Evolutionary conservation across 2,113 vertebrate species (phyloP), one percentile per base, ranked within the genome.

Genomic region (Narcine bancroftii): DNA sequence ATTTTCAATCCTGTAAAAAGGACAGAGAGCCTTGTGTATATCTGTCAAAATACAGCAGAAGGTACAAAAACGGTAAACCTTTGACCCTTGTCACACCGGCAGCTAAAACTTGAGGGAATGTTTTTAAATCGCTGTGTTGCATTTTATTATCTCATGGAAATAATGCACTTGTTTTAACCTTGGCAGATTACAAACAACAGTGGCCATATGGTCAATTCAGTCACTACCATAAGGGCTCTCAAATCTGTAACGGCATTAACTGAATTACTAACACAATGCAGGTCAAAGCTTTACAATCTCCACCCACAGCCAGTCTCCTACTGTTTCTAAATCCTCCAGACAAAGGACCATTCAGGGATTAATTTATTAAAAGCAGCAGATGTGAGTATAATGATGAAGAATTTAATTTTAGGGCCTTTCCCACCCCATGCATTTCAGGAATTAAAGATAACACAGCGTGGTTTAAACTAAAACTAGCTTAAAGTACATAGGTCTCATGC

Each of bases 1-100:
- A 96, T 95, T 95, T 96, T 94, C 93, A 93, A 92, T 94, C 96
- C 97, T 97, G 93, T 4, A 93, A 93, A 92, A 92, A 93, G 94
- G 93, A 36, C 93, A 93, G 93, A 93, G 93, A 73, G 7, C 42
- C n/a, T n/a, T 66, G 60, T 93, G 89, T 71, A 91, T 69, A 45
- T 69, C 39, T 69, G 63, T 69, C 45, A 42, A 66, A 63, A 71
- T 71, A 91, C 65, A 69, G 89, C 85, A 91, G 89, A 91, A 91
- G 65, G 89, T 47, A 71, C 89, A 71, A 69, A 91, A 69, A 53
- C 89, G 71, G 65, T 11, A 69, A 91, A 91, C 89, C 66, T 91
- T 91, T 91, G 89, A 91, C 65, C 89, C 71, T 71, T 91, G 63
- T 42, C 39, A 91, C 65, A 71, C 89, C 47, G n/a, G 56, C 87